Conservation (phyloP, 2,888 invertebrate species). For the Scotopteryx bipunctaria region DNA sequence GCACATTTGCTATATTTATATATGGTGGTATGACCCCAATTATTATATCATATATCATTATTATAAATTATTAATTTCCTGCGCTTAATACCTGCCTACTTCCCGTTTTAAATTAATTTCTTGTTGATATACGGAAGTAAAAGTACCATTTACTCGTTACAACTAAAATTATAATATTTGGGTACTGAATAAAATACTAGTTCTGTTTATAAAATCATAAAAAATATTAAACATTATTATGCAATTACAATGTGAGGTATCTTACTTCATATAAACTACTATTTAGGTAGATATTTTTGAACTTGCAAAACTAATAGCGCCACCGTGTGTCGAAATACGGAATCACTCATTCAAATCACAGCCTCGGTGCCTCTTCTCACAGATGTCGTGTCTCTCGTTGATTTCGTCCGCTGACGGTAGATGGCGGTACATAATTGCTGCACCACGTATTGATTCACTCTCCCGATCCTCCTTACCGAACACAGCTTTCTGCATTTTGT, state of each 20-base stretch:
- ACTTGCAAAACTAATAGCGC: constrained; percentile 11
- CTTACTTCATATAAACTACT: no score
- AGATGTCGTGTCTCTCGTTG: constrained; percentile 82
- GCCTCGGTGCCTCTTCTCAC: constrained; percentile 84
- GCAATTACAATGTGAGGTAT: no score
- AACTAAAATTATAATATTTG: no score
- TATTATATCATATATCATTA: constrained; percentile 27
- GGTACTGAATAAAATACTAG: no score
- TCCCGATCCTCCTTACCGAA: constrained; percentile 68
- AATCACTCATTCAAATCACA: constrained; percentile 70
- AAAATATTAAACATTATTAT: no score
- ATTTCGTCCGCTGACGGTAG: constrained; percentile 85
- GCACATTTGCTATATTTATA: constrained; percentile 8
- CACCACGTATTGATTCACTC: constrained; percentile 54
- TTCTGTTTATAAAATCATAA: no score
- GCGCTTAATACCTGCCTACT: constrained; percentile 22
- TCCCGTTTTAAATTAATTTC: constrained; percentile 12
- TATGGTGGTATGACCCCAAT: constrained; percentile 19
- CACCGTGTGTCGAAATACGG: neutral
- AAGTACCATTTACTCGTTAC: no score
- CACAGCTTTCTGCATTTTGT: constrained; percentile 89
- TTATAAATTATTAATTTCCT: constrained; percentile 33
- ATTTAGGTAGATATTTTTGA: neutral
- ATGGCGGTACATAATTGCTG: constrained; percentile 82
- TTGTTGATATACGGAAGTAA: constrained; percentile 14